These are phyloP conservation scores for Seladonia tumulorum DNA, from an alignment of 2,888 invertebrate genomes.

Conservation along the genomic window DNA sequence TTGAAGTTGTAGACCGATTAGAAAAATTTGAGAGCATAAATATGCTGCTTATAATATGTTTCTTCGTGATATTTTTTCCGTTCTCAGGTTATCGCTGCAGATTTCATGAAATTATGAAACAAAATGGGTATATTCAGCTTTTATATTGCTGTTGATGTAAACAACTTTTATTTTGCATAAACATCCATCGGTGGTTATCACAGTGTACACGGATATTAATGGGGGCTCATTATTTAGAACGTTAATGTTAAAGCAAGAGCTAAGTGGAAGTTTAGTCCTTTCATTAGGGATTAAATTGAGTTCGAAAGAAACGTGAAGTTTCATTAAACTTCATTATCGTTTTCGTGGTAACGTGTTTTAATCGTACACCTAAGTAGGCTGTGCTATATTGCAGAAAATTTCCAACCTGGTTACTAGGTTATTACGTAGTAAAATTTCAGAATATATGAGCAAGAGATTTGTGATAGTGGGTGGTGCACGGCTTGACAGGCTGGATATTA, in stretches of 20 bases:
- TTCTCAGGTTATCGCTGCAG: no score
- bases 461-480: neutral
- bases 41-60: no score
- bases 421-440: neutral
- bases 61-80: no score
- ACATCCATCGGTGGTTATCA: neutral
- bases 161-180: no score
- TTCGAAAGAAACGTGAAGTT: neutral
- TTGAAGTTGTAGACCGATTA: no score
- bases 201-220: neutral
- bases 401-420: neutral
- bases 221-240: neutral
- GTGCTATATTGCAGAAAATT: neutral
- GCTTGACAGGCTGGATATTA: neutral
- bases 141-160: neutral
- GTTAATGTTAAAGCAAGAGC: neutral
- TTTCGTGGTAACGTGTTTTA: neutral
- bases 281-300: neutral
- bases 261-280: neutral
- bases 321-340: neutral
- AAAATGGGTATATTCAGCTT: neutral
- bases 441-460: neutral
- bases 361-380: neutral
- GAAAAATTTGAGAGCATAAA: no score
- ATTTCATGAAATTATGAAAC: no score